Percentiles rank a stretch among this genome's conserved stretches.
phyloP scores from a whole-genome alignment of 2,888 invertebrate genomes.

The Dioctria linearis region DNA sequence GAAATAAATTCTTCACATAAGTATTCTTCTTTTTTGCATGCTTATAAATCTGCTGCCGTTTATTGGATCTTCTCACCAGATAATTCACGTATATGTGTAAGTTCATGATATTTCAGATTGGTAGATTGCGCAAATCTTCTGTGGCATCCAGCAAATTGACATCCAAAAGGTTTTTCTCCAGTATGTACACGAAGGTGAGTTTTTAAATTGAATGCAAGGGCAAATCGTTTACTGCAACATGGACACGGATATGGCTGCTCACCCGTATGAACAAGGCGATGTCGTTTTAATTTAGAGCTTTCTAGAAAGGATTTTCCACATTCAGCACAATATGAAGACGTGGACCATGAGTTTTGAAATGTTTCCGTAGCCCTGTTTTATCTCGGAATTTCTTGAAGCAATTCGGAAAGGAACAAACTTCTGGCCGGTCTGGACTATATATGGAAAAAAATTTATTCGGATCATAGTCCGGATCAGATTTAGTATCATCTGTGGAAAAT shows the following conservation, averaged over 20 bases:
- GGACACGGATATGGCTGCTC: slow-evolving; percentile 25
- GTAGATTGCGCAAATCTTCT: slow-evolving; percentile 97
- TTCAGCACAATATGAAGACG: slow-evolving; percentile 31
- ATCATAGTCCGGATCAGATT: slow-evolving; percentile 1
- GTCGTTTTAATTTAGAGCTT: slow-evolving; percentile 40
- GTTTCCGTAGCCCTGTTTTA: slow-evolving; percentile 33
- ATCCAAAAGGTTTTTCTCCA: slow-evolving; percentile 84
- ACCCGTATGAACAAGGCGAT: slow-evolving; percentile 31
- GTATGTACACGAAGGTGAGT: slow-evolving; percentile 52
- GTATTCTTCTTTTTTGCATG: background rate
- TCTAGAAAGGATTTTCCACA: slow-evolving; percentile 34
- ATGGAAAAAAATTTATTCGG: background rate
- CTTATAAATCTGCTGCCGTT: background rate
- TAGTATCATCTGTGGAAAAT: background rate
- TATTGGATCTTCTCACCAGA: background rate
- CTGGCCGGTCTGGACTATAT: slow-evolving; percentile 2
- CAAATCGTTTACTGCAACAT: slow-evolving; percentile 29
- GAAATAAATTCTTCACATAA: background rate
- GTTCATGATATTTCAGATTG: slow-evolving; percentile 94
- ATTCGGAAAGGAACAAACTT: slow-evolving; percentile 18
- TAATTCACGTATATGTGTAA: slow-evolving; percentile 77
- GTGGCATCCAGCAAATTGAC: slow-evolving; percentile 96
- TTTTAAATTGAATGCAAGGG: slow-evolving; percentile 40
- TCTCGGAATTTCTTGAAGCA: slow-evolving; percentile 23
- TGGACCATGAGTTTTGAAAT: slow-evolving; percentile 9